These are phyloP conservation scores for Pseudococcus longispinus DNA, from an alignment of 2,888 invertebrate species.

Conservation along the genomic window DNA sequence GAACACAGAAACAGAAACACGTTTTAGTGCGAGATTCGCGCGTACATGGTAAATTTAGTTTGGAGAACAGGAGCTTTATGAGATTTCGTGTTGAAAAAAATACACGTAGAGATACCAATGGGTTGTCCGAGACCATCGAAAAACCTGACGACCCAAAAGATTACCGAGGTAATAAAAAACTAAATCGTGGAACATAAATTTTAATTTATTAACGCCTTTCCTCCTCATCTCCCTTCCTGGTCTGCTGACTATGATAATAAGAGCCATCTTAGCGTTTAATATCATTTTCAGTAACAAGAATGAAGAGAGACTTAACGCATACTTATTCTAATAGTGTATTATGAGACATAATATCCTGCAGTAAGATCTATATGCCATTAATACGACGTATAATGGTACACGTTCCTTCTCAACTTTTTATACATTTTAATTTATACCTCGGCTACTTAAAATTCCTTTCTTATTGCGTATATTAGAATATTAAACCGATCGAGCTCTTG, in stretches of 20 bases:
- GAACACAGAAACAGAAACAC: neutral
- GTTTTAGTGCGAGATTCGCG: neutral
- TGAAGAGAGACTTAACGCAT: neutral
- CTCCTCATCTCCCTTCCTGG: neutral
- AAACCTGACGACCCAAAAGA: neutral
- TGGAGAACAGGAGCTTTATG: too few relatives aligned
- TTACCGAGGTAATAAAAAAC: neutral
- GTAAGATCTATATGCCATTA: conserved; percentile 18
- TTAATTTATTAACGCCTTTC: conserved; percentile 23
- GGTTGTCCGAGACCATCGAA: neutral
- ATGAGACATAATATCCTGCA: neutral
- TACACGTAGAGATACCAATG: too few relatives aligned
- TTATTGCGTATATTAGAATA: neutral
- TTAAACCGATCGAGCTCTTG: neutral
- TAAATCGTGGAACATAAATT: neutral
- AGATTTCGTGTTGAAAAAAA: neutral
- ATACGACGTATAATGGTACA: neutral
- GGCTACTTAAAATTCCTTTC: conserved; percentile 39
- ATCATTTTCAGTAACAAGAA: neutral
- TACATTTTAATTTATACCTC: conserved; percentile 33
- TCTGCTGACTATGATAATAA: neutral
- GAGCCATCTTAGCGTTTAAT: neutral
- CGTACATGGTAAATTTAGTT: too few relatives aligned
- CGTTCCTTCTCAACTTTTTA: neutral
- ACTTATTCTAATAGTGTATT: neutral